A percentile compares a stretch with the other conserved stretches of the same genome.
Evolutionary conservation across 2,888 invertebrate species (phyloP).

Genomic region (Drosophila suboccidentalis): DNA sequence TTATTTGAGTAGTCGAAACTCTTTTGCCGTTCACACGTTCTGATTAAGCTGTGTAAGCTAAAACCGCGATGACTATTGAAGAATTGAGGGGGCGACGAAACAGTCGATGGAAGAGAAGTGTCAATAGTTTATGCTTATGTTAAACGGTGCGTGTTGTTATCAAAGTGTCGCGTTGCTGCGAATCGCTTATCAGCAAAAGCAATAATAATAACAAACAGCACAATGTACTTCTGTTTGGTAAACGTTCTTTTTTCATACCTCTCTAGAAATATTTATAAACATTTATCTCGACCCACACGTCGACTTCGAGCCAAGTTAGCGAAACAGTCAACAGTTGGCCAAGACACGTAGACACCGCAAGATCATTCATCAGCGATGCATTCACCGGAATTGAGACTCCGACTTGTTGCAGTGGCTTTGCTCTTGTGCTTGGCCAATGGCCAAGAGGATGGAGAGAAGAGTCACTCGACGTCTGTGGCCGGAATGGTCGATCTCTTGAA

Average conservation of each 20-base stretch:
- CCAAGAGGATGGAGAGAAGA: conserved; percentile 54
- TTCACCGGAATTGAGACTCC: conserved; percentile 17
- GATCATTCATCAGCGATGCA: conserved; percentile 18
- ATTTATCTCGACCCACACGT: conserved; percentile 54
- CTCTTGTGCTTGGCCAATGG: conserved; percentile 13
- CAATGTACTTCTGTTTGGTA: conserved; percentile 10
- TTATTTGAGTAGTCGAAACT: background rate
- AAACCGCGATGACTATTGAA: conserved; percentile 7
- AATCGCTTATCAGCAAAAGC: conserved; percentile 54
- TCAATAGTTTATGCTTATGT: conserved; percentile 50
- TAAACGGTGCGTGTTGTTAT: conserved; percentile 58
- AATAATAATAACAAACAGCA: conserved; percentile 21
- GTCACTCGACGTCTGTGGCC: conserved; percentile 79
- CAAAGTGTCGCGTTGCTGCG: conserved; percentile 24
- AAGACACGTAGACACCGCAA: conserved; percentile 54
- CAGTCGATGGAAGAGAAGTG: background rate
- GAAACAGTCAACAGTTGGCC: conserved; percentile 49
- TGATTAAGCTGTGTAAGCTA: conserved; percentile 10
- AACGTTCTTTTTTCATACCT: conserved; percentile 22
- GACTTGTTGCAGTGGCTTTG: conserved; percentile 2
- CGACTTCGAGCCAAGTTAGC: conserved; percentile 32
- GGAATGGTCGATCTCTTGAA: conserved; percentile 76
- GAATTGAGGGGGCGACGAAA: conserved; percentile 1
- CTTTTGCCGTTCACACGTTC: conserved; percentile 2
- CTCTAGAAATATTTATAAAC: conserved; percentile 32